Conservation (phyloP, 2,113 vertebrate species). For the Labeo catla region DNA sequence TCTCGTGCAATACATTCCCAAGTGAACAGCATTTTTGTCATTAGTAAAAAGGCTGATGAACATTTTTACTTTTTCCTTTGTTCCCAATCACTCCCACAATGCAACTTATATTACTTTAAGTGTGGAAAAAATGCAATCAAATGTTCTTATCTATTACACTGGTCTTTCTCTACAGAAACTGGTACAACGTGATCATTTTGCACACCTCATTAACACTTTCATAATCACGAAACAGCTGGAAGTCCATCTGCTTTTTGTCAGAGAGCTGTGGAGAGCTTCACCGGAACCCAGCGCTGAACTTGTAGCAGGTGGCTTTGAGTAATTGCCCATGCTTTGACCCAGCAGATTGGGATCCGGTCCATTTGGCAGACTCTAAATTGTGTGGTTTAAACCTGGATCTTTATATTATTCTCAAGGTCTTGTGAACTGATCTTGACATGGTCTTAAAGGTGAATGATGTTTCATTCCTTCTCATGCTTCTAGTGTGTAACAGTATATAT, state of each 20-base stretch:
- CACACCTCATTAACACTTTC: neutral
- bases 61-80: neutral
- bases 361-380: neutral
- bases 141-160: neutral
- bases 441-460: conserved; percentile 28
- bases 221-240: neutral
- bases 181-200: neutral
- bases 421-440: neutral
- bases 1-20: neutral
- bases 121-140: neutral
- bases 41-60: neutral
- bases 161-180: neutral
- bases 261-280: neutral
- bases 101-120: neutral
- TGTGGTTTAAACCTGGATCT: neutral
- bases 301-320: conserved; percentile 24
- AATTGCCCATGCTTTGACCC: conserved; percentile 21
- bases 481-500: neutral
- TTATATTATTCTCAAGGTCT: neutral
- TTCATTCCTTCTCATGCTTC: neutral
- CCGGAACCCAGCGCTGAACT: neutral
- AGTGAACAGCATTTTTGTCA: neutral
- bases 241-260: neutral
- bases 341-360: neutral
- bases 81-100: neutral